Percentiles rank a stretch among this genome's conserved stretches.
Evolutionary conservation across 92 coral and sea anemone species (phyloP).

Genomic region (Blastomussa wellsi): DNA sequence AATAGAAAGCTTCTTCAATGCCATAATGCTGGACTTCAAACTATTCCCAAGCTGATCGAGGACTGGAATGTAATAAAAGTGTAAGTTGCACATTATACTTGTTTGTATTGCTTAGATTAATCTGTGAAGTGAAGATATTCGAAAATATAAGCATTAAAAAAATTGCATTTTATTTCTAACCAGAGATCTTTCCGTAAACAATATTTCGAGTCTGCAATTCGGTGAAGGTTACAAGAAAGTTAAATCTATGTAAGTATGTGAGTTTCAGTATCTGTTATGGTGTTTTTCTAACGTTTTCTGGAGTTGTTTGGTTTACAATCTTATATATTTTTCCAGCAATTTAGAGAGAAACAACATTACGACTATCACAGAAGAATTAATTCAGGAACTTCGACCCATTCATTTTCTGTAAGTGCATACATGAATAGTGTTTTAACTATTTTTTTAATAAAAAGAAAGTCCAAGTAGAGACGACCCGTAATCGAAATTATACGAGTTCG

Average conservation of each 20-base stretch:
- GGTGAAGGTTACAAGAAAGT: constrained; percentile 29
- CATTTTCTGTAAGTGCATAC: constrained; percentile 23
- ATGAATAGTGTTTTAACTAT: not conserved
- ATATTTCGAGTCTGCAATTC: constrained; percentile 22
- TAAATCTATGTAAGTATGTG: constrained; percentile 30
- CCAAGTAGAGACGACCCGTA: too few species aligned
- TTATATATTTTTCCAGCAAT: constrained; percentile 29
- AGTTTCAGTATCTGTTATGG: not conserved
- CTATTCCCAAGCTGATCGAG: constrained; percentile 11
- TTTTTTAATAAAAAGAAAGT: too few species aligned
- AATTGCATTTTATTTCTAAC: not conserved
- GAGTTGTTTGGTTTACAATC: not conserved
- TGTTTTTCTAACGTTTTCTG: not conserved
- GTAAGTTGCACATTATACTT: not conserved
- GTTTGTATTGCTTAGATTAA: too few species aligned
- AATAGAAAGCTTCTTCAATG: constrained; percentile 27
- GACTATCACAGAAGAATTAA: constrained; percentile 10
- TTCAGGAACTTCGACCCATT: constrained; percentile 3
- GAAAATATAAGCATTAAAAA: not conserved
- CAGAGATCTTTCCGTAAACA: constrained; percentile 38
- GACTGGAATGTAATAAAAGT: constrained; percentile 16
- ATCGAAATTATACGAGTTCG: not conserved
- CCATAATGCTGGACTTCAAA: constrained; percentile 13
- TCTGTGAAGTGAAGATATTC: not conserved
- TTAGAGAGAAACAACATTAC: constrained; percentile 46